Conservation (phyloP, 2,113 vertebrate species). For the Leucoraja erinaceus region DNA sequence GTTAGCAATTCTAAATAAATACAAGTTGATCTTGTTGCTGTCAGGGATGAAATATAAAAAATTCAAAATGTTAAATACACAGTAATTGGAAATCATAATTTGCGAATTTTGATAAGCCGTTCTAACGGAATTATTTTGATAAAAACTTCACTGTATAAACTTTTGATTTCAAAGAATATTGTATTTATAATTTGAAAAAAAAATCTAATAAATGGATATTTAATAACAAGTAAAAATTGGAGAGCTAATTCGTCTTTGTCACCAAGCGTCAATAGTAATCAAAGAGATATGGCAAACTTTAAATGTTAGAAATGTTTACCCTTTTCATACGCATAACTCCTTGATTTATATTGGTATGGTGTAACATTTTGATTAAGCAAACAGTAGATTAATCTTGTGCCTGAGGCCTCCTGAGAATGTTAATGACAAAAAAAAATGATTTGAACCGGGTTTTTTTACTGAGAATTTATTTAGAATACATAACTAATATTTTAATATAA, state of each 20-base stretch:
- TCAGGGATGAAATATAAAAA: not conserved
- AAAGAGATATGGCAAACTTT: constrained; percentile 54
- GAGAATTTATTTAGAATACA: not conserved
- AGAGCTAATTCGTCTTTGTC: constrained; percentile 50
- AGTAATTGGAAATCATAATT: not conserved
- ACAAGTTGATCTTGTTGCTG: not conserved
- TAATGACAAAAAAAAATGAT: not conserved
- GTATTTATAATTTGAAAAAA: not conserved
- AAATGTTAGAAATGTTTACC: constrained; percentile 57
- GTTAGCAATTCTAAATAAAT: not conserved
- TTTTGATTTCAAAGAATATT: not conserved
- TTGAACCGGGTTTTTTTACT: not conserved
- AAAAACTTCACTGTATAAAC: not conserved
- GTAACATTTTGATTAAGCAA: constrained; percentile 21
- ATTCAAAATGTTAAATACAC: not conserved
- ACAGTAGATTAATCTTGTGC: constrained; percentile 17
- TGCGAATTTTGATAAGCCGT: too few species aligned
- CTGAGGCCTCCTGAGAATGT: not conserved
- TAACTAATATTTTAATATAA: not conserved
- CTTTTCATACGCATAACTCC: constrained; percentile 46
- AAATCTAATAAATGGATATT: not conserved
- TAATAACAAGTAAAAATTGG: constrained; percentile 42
- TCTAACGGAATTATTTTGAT: not conserved
- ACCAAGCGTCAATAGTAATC: constrained; percentile 50
- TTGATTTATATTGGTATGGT: constrained; percentile 31